These are phyloP conservation scores for Riparia riparia DNA, from an alignment of 2,113 vertebrate genomes.

Conservation along the genomic window DNA sequence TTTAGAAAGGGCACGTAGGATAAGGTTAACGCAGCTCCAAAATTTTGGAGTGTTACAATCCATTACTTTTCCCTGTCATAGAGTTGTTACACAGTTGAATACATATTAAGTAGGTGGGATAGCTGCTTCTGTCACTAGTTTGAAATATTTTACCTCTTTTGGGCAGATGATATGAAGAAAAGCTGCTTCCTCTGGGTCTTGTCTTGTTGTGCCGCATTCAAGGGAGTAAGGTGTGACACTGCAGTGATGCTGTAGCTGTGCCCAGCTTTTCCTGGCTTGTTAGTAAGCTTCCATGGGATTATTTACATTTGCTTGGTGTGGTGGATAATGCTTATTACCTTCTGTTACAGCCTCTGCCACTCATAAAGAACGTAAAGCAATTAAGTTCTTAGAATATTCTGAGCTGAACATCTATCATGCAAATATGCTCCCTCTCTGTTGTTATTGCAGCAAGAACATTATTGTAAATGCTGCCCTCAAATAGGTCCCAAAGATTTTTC, in stretches of 20 bases:
- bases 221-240: background rate
- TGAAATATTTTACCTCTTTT: background rate
- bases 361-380: background rate
- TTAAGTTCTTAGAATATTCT: background rate
- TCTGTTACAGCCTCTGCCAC: background rate
- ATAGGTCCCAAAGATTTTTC: background rate
- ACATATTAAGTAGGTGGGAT: background rate
- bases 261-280: background rate
- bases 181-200: background rate
- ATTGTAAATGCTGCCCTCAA: background rate
- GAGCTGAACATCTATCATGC: background rate
- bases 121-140: background rate
- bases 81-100: background rate
- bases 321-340: background rate
- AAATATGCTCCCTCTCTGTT: background rate
- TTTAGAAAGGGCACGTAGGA: background rate
- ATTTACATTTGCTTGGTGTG: background rate
- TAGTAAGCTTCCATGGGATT: background rate
- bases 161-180: background rate
- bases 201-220: background rate
- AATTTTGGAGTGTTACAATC: background rate
- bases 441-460: background rate
- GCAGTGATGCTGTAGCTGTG: background rate
- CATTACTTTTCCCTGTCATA: background rate
- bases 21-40: background rate